Evolutionary conservation across 2,113 vertebrate genomes (phyloP).

Genomic region (Dermatemys mawii): DNA sequence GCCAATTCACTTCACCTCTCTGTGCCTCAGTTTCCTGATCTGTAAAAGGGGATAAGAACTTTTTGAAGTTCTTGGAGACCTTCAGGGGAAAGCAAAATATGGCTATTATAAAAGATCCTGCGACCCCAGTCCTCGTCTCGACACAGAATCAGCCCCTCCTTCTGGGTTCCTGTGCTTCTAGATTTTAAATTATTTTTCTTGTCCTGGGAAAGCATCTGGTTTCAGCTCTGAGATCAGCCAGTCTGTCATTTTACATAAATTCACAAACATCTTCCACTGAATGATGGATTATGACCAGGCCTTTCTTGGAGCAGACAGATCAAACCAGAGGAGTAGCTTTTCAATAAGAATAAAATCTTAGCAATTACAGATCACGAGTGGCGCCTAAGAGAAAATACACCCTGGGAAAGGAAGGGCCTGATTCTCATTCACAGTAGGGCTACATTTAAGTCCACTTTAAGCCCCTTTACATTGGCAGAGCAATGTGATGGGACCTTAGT

Average conservation of each 20-base stretch:
- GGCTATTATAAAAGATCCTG: not conserved
- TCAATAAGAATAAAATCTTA: not conserved
- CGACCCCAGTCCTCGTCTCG: not conserved
- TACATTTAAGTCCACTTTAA: not conserved
- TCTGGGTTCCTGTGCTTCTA: rapidly evolving
- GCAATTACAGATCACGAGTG: not conserved
- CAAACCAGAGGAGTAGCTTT: slow-evolving; percentile 49
- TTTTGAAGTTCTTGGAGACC: not conserved
- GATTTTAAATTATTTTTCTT: not conserved
- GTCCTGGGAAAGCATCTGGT: slow-evolving; percentile 70
- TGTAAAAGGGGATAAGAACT: rapidly evolving
- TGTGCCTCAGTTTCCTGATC: not conserved
- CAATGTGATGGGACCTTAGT: rapidly evolving
- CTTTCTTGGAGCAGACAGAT: slow-evolving; percentile 39
- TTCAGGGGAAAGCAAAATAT: rapidly evolving
- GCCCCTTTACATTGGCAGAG: rapidly evolving
- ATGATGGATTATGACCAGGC: slow-evolving; percentile 48
- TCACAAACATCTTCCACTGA: slow-evolving; percentile 51
- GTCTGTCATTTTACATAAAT: slow-evolving; percentile 59
- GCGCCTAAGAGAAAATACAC: not conserved
- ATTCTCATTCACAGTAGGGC: not conserved
- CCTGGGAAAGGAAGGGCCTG: not conserved
- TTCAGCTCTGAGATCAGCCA: slow-evolving; percentile 48
- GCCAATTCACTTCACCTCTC: rapidly evolving
- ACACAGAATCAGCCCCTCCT: not conserved